These are phyloP conservation scores for Danio tinwini DNA, from an alignment of 2,797 vertebrate species.

Conservation along the genomic window DNA sequence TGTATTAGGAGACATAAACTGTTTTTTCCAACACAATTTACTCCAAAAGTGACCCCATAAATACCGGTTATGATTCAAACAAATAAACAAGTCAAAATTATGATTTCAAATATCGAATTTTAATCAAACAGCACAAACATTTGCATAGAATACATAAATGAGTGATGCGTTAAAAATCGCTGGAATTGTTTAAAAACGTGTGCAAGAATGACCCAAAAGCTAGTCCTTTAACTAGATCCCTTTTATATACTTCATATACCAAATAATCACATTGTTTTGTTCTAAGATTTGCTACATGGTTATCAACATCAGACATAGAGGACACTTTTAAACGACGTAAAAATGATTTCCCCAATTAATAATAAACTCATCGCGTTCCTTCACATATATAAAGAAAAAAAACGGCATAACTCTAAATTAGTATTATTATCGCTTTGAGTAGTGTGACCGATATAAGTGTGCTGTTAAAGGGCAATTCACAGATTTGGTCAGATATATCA, in stretches of 20 bases:
- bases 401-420: neutral
- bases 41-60: too few species aligned
- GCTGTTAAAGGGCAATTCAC: too few species aligned
- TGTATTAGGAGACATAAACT: too few species aligned
- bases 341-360: neutral
- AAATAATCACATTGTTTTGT: neutral
- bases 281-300: neutral
- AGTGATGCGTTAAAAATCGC: constrained; percentile 44
- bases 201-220: neutral
- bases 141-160: constrained; percentile 66
- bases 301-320: neutral
- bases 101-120: too few species aligned
- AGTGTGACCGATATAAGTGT: neutral
- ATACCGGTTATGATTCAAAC: too few species aligned
- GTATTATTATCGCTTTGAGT: neutral
- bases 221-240: neutral
- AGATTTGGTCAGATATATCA: neutral
- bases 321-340: neutral
- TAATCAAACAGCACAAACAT: constrained; percentile 48
- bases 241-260: constrained; percentile 14
- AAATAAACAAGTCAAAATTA: too few species aligned
- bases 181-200: constrained; percentile 25
- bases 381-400: neutral
- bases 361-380: constrained; percentile 14
- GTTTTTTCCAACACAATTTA: too few species aligned